These are phyloP conservation scores for Pterocles gutturalis DNA, from an alignment of 2,113 vertebrate species.

Conservation along the genomic window DNA sequence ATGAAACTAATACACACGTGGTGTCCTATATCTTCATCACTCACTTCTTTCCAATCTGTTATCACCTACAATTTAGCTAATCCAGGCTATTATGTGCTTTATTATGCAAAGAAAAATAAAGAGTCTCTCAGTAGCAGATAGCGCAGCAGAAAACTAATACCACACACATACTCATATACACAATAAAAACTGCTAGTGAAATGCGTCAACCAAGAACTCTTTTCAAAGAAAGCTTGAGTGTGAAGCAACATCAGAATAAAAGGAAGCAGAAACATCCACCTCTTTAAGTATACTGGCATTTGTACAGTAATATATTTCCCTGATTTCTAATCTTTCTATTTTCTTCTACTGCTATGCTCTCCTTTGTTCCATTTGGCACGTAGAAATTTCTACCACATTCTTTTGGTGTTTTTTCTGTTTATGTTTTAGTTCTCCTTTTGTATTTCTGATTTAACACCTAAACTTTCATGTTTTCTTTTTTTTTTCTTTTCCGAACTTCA, in stretches of 20 bases:
- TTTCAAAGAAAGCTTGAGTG: neutral
- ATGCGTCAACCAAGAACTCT: neutral
- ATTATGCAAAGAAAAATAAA: slow-evolving; percentile 86
- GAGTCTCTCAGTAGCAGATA: slow-evolving; percentile 72
- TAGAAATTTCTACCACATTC: neutral
- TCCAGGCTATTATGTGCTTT: slow-evolving; percentile 85
- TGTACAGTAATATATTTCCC: neutral
- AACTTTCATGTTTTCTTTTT: neutral
- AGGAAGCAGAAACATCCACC: neutral
- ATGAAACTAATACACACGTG: slow-evolving; percentile 84
- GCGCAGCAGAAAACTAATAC: slow-evolving; percentile 82
- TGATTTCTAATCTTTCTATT: neutral
- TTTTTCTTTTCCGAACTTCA: neutral
- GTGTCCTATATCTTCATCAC: slow-evolving; percentile 87
- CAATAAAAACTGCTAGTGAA: slow-evolving; percentile 70
- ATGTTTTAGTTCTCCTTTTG: neutral
- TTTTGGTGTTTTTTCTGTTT: neutral
- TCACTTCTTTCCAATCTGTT: slow-evolving; percentile 87
- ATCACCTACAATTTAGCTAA: slow-evolving; percentile 91
- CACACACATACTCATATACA: slow-evolving; percentile 62
- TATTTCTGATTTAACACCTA: neutral
- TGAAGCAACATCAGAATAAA: neutral
- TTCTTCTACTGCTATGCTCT: neutral
- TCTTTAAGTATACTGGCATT: neutral
- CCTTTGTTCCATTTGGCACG: neutral